Evolutionary conservation across 1,140 invertebrate genomes (phyloP), one percentile per base, ranked within the genome.

Genomic region (Brevipalpus yothersi): DNA sequence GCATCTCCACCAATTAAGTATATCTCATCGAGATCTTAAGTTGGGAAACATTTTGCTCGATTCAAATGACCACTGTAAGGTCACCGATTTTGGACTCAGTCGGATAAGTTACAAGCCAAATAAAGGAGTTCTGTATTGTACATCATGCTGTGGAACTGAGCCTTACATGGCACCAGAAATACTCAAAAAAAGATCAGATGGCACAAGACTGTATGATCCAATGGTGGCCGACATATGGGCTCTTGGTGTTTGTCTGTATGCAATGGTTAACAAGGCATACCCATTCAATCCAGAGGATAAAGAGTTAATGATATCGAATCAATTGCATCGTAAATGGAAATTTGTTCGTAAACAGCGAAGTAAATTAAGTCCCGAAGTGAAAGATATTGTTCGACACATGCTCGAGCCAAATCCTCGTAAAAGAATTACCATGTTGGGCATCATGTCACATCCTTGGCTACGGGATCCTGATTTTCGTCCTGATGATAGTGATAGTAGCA

Each of bases 341-440:
- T 58, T 58, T 58, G 45, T 51, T 7, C 23, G 39, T 31, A 58
- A 51, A 31, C 58, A 58, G 17, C 3, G 19, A 10, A n/a, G 23
- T 21, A 58, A 39, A 40, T 21, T 58, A 7, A 31, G 15, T 11
- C 17, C 47, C 19, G 68, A 76, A 10, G 80, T 82, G 0, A 83
- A 84, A 71, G 78, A 76, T 15, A 77, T 86, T 13, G 78, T 87
- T 11, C 74, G 76, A 2, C 78, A 80, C 56, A 80, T 88, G 62
- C 69, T 88, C 8, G 84, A 89, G 68, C 84, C 84, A 0, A 81
- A 86, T 64, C 49, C 84, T 39, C 80, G 78, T 8, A 69, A 80
- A 41, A 76, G 86, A 53, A 71, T 82, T 43, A 83, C 80, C 3
- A 70, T 89, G 58, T 80, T 82, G 3, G 59, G 62, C 31, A 51